These are phyloP conservation scores for Menidia beryllina DNA, from an alignment of 2,113 vertebrate species.

Conservation along the genomic window DNA sequence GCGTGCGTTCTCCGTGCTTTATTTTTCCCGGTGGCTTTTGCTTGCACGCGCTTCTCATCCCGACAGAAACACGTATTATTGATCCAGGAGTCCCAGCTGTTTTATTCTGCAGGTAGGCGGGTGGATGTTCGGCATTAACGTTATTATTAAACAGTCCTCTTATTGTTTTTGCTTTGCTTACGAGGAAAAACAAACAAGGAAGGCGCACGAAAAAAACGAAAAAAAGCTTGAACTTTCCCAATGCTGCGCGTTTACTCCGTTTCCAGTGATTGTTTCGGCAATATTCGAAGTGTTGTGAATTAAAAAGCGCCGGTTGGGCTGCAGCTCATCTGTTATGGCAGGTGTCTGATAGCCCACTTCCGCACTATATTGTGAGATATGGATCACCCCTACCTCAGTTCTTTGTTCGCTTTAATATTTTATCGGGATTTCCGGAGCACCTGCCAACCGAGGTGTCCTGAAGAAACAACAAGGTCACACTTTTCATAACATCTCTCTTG, in stretches of 20 bases:
- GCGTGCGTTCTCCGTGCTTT: background rate
- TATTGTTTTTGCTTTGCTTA: slow-evolving; percentile 1
- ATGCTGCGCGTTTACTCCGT: background rate
- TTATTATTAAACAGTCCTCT: background rate
- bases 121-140: background rate
- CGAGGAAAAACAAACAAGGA: slow-evolving; percentile 32
- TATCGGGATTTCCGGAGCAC: background rate
- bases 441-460: background rate
- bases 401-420: background rate
- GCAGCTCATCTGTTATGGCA: slow-evolving; percentile 58
- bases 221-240: slow-evolving; percentile 2
- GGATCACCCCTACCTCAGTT: background rate
- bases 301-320: background rate
- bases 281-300: no score
- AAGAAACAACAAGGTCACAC: background rate
- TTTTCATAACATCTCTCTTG: background rate
- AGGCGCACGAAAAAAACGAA: background rate
- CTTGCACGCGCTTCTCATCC: slow-evolving; percentile 20
- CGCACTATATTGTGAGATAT: slow-evolving; percentile 46
- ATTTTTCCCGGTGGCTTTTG: background rate
- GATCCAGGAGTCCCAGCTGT: background rate
- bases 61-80: background rate
- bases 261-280: background rate
- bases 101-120: background rate
- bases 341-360: slow-evolving; percentile 72